Evolutionary conservation across 2,113 vertebrate species (phyloP).

Genomic region (Shinisaurus crocodilurus): DNA sequence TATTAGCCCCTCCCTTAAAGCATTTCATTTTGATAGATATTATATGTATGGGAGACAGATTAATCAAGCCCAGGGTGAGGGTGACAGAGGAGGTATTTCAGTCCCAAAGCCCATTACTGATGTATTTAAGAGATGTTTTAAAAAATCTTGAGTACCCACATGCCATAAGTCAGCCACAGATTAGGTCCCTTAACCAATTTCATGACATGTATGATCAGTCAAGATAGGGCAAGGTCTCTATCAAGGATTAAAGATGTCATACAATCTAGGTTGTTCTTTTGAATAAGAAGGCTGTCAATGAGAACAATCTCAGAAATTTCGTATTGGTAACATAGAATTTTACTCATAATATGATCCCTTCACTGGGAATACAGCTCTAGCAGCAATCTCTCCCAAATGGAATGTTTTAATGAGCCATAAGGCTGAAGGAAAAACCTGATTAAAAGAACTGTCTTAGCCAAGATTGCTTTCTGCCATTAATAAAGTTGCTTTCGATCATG

Average conservation of each 20-base stretch:
- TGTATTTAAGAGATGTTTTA: neutral
- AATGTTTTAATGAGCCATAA: slow-evolving; percentile 50
- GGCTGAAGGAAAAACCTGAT: slow-evolving; percentile 44
- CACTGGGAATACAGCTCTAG: slow-evolving; percentile 55
- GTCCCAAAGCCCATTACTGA: neutral
- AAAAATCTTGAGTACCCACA: neutral
- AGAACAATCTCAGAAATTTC: slow-evolving; percentile 42
- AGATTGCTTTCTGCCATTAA: slow-evolving; percentile 50
- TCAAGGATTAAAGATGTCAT: neutral
- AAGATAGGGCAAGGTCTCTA: neutral
- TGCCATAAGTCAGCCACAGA: neutral
- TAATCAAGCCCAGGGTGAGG: slow-evolving; percentile 4
- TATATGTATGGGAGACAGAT: neutral
- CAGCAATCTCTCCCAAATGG: slow-evolving; percentile 48
- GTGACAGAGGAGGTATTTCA: slow-evolving; percentile 25
- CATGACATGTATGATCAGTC: neutral
- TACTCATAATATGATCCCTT: slow-evolving; percentile 57
- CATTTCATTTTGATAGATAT: neutral
- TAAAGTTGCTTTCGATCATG: slow-evolving; percentile 54
- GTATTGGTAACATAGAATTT: slow-evolving; percentile 55
- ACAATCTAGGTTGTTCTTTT: neutral
- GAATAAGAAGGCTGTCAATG: neutral
- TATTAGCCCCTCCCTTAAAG: neutral
- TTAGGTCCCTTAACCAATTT: neutral
- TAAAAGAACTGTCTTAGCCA: slow-evolving; percentile 55